phyloP scores from a whole-genome alignment of 2,888 invertebrate species.

The Drosophila hamatofila region DNA sequence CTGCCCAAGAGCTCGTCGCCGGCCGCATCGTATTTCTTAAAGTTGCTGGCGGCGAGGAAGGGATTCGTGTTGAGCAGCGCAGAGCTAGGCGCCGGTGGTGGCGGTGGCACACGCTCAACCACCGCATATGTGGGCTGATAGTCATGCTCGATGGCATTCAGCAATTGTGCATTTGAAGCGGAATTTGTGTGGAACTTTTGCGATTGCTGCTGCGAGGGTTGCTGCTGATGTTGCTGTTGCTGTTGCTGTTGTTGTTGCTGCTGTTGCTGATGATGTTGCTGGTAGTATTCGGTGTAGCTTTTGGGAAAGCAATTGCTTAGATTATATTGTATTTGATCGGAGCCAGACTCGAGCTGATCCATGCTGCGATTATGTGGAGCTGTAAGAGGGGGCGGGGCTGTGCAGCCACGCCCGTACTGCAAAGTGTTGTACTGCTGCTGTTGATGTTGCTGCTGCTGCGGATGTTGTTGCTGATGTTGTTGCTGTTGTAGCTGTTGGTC shows the following conservation, averaged over 20 bases:
- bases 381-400: conserved; percentile 60
- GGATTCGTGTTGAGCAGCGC: conserved; percentile 80
- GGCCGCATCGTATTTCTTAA: conserved; percentile 80
- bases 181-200: conserved; percentile 64
- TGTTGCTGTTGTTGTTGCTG: conserved; percentile 42
- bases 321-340: conserved; percentile 82
- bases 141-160: conserved; percentile 81
- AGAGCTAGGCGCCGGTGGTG: conserved; percentile 49
- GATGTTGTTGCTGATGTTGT: conserved; percentile 41
- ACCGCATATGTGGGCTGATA: conserved; percentile 81
- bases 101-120: conserved; percentile 72
- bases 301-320: conserved; percentile 84
- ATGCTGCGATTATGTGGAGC: conserved; percentile 57
- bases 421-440: conserved; percentile 85
- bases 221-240: neutral
- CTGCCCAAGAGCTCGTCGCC: conserved; percentile 55
- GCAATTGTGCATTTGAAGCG: conserved; percentile 74
- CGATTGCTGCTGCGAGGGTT: conserved; percentile 44
- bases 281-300: conserved; percentile 84
- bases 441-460: conserved; percentile 69
- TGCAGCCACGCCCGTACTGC: conserved; percentile 72
- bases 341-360: conserved; percentile 38
- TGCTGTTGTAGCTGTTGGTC: conserved; percentile 66
- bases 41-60: conserved; percentile 82
- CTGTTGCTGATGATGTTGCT: conserved; percentile 76